Base-by-base conservation (phyloP, 2,888 invertebrate species). In the Schizotus pectinicornis region DNA sequence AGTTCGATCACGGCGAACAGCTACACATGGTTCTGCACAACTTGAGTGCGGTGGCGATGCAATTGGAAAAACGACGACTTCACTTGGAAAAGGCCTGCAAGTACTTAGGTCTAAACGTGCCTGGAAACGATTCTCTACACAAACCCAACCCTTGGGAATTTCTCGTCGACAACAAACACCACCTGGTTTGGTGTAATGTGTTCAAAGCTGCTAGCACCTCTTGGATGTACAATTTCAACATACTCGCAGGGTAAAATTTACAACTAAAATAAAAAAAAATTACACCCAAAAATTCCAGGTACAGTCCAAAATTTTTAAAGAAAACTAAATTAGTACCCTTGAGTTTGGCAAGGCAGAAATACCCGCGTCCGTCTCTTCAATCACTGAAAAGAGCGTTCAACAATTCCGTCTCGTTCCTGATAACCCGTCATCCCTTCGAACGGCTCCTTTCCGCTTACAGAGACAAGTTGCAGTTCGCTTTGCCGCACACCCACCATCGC, bases 151-250 rank as follows among this genome's bases (percentile, higher is more conserved):
- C 92, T 8, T 92, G 92, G 93, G 92, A 93, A 78, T 93, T 90
- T 78, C 84, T 93, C 73, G 88, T 92, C 71, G 90, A 90, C 79
- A 84, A 86, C 67, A 88, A 91, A 74, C 87, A 92, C 77, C 90
- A 89, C 75, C 84, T 92, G 52, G 89, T 92, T 75, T 92, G 92
- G 92, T 91, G 91, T 76, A 91, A 91, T 74, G 87, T 91, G 61
- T 91, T 91, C 76, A 91, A 91, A 82, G 90, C 91, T 3, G 91
- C 91, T 1, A 93, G 93, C n/a, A 92, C 93, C 11, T 92, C 93
- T 0, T 94, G 94, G 93, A 92, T 94, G 89, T 92, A 92, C 80
- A 93, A 93, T 80, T 93, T 94, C 80, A 92, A 93, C 79, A 80
- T 92, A 49, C 86, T 94, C 79, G 92, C 92, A 6, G 93, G 93